Percentiles rank a stretch among this genome's conserved stretches.
These are phyloP conservation scores for Cremastinae sp. DNA, from an alignment of 2,888 invertebrate species.

Conservation along the genomic window DNA sequence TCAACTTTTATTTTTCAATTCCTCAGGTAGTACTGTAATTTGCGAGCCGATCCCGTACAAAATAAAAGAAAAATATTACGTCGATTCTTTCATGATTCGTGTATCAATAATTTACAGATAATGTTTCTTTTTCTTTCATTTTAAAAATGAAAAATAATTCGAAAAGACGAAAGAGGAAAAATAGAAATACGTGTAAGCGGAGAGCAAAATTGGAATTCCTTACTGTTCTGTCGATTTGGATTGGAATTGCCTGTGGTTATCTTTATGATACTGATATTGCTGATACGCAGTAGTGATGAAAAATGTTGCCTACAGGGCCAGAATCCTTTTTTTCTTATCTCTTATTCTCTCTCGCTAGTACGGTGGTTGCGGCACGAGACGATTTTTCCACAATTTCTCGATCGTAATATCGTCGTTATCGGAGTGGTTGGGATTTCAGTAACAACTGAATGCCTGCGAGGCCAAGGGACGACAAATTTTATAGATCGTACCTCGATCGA, in stretches of 20 bases:
- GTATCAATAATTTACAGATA: too few species aligned
- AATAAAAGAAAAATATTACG: too few species aligned
- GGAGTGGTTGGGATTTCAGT: slow-evolving; percentile 5
- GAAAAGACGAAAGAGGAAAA: too few species aligned
- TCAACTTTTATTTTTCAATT: too few species aligned
- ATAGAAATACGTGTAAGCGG: too few species aligned
- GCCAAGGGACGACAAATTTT: neutral
- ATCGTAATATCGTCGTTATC: slow-evolving; percentile 37
- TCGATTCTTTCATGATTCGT: too few species aligned
- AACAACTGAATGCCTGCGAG: neutral
- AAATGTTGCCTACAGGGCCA: neutral
- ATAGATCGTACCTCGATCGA: slow-evolving; percentile 30
- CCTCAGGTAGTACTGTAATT: too few species aligned
- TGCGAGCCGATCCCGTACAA: too few species aligned
- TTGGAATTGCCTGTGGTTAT: neutral
- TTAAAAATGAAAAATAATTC: too few species aligned
- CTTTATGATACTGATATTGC: neutral
- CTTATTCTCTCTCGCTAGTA: too few species aligned
- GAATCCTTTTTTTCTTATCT: neutral
- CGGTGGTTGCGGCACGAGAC: slow-evolving; percentile 15
- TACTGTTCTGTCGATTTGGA: slow-evolving; percentile 1
- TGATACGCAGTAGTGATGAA: neutral
- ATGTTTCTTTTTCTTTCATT: too few species aligned
- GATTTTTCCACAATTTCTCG: slow-evolving; percentile 43
- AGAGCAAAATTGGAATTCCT: too few species aligned